These are phyloP conservation scores for Leptatherina wallacei DNA, from an alignment of 2,797 vertebrate genomes.

Conservation along the genomic window DNA sequence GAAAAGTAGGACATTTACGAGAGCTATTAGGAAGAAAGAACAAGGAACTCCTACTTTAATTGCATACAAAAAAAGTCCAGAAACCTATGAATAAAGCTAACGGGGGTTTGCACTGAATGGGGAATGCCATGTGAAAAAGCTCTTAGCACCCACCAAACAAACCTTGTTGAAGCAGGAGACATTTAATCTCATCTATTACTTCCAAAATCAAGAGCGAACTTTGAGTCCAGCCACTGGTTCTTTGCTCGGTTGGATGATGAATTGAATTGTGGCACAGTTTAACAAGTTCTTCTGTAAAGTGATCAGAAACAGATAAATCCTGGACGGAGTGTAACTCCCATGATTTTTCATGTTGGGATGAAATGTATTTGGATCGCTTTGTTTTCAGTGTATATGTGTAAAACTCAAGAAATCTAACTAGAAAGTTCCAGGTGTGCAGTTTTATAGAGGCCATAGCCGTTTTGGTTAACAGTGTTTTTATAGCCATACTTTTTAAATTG, in stretches of 20 bases:
- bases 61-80: no score
- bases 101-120: not conserved
- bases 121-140: not conserved
- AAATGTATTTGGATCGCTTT: not conserved
- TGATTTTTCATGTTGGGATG: not conserved
- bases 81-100: not conserved
- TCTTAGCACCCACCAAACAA: not conserved
- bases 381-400: not conserved
- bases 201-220: not conserved
- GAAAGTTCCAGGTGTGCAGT: constrained; percentile 6
- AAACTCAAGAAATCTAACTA: constrained; percentile 2
- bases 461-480: constrained; percentile 34
- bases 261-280: not conserved
- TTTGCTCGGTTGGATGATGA: not conserved
- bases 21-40: no score
- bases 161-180: not conserved
- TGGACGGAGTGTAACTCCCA: not conserved
- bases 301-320: not conserved
- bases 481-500: constrained; percentile 36
- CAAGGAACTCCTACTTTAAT: no score
- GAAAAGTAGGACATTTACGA: not conserved
- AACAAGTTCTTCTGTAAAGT: not conserved
- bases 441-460: not conserved
- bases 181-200: not conserved
- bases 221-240: not conserved